A percentile compares a stretch with the other conserved stretches of the same genome.
phyloP scores from a whole-genome alignment of 2,888 invertebrate genomes.

The Phyllotreta striolata region DNA sequence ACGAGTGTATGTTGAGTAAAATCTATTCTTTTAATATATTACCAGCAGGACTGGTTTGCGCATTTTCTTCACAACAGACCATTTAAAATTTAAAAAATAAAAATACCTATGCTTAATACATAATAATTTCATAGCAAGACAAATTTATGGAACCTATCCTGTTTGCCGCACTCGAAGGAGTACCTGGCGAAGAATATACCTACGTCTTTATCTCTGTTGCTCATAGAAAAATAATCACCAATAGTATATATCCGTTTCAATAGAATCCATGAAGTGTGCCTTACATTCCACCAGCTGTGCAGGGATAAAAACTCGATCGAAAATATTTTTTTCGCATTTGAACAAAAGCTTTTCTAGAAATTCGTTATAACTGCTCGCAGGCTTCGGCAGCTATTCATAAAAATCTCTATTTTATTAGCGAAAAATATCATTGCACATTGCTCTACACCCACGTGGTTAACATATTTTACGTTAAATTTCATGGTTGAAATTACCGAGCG shows the following conservation, averaged over 20 bases:
- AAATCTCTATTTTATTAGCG: too few relatives aligned
- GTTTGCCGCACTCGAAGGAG: slow-evolving; percentile 2
- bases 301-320: slow-evolving; percentile 25
- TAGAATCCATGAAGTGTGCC: slow-evolving; percentile 37
- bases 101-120: neutral
- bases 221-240: slow-evolving; percentile 35
- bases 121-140: too few relatives aligned
- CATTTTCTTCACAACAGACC: neutral
- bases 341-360: slow-evolving; percentile 13
- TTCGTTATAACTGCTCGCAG: slow-evolving; percentile 7
- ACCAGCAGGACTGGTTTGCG: slow-evolving; percentile 24
- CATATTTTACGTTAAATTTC: too few relatives aligned
- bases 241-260: slow-evolving; percentile 28
- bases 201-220: slow-evolving; percentile 23
- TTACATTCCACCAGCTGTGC: slow-evolving; percentile 33
- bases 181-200: slow-evolving; percentile 2
- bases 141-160: neutral
- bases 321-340: slow-evolving; percentile 21
- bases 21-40: slow-evolving; percentile 34
- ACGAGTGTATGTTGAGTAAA: slow-evolving; percentile 31
- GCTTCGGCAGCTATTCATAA: too few relatives aligned
- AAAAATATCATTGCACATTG: too few relatives aligned
- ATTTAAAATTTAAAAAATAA: neutral
- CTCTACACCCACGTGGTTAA: too few relatives aligned
- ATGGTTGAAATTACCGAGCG: too few relatives aligned